A percentile compares a stretch with the other conserved stretches of the same genome.
These are phyloP conservation scores for Formica aserva DNA, from an alignment of 2,888 invertebrate genomes.

Conservation along the genomic window DNA sequence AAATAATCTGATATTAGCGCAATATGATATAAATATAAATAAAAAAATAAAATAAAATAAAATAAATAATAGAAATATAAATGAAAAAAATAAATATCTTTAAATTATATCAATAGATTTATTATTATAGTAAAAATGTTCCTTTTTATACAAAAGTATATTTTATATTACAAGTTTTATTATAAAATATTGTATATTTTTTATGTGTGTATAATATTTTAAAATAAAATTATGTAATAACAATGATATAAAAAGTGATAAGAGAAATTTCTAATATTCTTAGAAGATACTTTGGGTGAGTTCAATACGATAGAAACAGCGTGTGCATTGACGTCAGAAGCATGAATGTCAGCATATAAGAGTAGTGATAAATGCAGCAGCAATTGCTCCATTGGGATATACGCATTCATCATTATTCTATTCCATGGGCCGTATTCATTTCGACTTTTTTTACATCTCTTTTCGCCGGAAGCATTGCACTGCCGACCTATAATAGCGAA, in stretches of 20 bases:
- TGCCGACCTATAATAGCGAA: conserved; percentile 1
- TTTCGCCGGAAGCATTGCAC: conserved; percentile 15
- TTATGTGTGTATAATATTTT: background rate
- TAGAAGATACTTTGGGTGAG: background rate
- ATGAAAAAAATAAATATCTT: background rate
- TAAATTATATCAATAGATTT: conserved; percentile 6
- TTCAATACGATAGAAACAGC: background rate
- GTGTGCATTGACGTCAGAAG: background rate
- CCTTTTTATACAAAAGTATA: background rate
- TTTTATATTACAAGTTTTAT: background rate
- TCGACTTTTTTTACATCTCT: conserved; percentile 17
- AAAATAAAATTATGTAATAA: background rate
- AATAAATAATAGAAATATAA: background rate
- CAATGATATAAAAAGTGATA: background rate
- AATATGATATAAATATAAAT: background rate
- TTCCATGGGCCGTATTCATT: conserved; percentile 48
- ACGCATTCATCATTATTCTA: conserved; percentile 62
- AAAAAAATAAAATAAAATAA: no score
- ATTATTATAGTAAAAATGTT: background rate
- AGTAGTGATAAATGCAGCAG: conserved; percentile 49
- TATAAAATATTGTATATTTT: background rate
- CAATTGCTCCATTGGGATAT: conserved; percentile 40
- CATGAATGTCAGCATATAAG: conserved; percentile 46
- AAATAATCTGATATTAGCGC: background rate
- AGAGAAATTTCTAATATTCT: background rate